Evolutionary conservation across 2,888 invertebrate genomes (phyloP), one percentile per base, ranked within the genome.

Genomic region (Stomorhina lunata): DNA sequence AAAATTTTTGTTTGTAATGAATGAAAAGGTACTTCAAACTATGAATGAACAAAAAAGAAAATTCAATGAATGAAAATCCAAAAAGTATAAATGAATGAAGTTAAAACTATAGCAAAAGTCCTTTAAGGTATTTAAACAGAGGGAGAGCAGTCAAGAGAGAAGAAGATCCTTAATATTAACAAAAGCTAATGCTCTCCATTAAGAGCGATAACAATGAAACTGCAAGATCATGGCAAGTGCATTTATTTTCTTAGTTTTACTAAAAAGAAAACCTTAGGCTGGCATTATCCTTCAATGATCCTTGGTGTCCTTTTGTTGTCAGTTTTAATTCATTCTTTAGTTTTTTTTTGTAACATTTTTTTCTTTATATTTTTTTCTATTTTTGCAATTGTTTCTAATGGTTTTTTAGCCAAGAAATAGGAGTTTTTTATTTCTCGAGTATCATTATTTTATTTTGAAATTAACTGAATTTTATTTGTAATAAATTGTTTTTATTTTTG

Each of bases 201-300:
- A 53, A 20, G 17, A 22, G 43, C 17, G 34, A 29, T 57, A 29
- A 78, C 78, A 81, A 81, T 59, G 20, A 71, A 82, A 79, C 59
- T 82, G 78, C 78, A 65, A 75, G 43, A 82, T 82, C 82, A 82
- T 75, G 78, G 82, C 82, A 82, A 82, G 82, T 82, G 82, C 75
- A 82, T 79, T 75, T 48, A 57, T 65, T 72, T 72, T 50, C 12
- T 32, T 37, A 9, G 40, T 27, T 45, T 37, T n/a, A 22, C 43
- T 7, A 57, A 34, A 1, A 55, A 48, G 25, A 66, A 50, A 12
- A 50, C 37, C n/a, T 65, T 66, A 53, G 29, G 17, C 40, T 22
- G 1, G 32, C 34, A 27, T 71, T 34, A 65, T 80, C 65, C 65
- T 65, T 48, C 73, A 55, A 69, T 71, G 65, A 79, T 82, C 53